These are phyloP conservation scores for Ictalurus punctatus DNA, from an alignment of 2,113 vertebrate species.

Conservation along the genomic window DNA sequence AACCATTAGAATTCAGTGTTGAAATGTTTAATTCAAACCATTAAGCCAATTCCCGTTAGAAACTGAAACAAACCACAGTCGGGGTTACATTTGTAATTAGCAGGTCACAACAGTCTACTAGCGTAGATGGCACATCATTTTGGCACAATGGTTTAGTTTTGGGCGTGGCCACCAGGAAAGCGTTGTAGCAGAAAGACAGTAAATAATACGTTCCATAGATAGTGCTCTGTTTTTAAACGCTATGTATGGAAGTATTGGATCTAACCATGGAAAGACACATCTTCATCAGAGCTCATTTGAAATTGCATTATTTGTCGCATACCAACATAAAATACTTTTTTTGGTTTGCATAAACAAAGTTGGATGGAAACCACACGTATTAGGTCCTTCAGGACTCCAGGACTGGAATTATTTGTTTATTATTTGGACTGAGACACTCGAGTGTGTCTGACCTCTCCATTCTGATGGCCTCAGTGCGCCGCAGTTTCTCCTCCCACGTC, in stretches of 20 bases:
- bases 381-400: not conserved
- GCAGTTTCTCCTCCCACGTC: slow-evolving; percentile 97
- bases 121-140: not conserved
- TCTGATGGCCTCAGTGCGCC: slow-evolving; percentile 92
- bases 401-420: not conserved
- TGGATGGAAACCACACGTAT: not conserved
- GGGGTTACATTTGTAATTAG: not conserved
- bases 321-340: not conserved
- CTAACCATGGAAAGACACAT: not conserved
- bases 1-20: not conserved
- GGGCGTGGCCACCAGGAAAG: not conserved
- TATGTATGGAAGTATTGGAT: not conserved
- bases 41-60: not conserved
- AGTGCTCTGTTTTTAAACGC: not conserved
- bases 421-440: slow-evolving; percentile 3
- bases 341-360: not conserved
- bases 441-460: slow-evolving; percentile 86
- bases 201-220: not conserved
- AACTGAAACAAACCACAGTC: not conserved
- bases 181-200: not conserved
- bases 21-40: not conserved
- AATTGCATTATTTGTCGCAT: not conserved
- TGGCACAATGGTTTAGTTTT: not conserved
- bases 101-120: not conserved
- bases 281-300: not conserved